Conservation (phyloP, 1,140 invertebrate species). For the Apolygus lucorum region DNA sequence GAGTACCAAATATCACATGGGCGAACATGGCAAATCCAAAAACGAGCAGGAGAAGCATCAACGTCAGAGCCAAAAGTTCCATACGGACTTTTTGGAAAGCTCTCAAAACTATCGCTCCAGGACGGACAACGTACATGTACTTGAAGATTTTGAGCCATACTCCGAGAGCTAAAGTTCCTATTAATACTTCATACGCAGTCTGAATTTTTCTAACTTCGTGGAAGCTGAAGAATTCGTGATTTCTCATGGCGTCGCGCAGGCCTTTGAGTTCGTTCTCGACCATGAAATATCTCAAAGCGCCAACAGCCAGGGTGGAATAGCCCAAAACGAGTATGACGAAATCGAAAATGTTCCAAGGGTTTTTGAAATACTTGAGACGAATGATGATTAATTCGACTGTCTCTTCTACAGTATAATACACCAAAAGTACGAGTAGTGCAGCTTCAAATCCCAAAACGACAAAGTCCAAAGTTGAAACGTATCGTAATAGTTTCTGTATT, state of each 20-base stretch:
- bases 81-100: constrained; percentile 1
- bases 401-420: constrained; percentile 61
- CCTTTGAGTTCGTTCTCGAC: neutral
- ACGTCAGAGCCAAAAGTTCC: constrained; percentile 44
- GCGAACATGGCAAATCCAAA: constrained; percentile 67
- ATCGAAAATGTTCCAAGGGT: neutral
- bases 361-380: neutral
- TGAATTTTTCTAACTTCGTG: constrained; percentile 19
- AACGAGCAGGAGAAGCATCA: constrained; percentile 78
- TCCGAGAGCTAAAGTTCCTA: neutral
- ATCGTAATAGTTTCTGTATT: constrained; percentile 46
- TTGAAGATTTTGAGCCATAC: constrained; percentile 11
- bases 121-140: constrained; percentile 47
- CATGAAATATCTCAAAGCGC: neutral
- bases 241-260: constrained; percentile 13
- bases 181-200: neutral
- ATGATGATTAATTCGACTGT: constrained; percentile 47
- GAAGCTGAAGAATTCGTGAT: constrained; percentile 15
- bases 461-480: constrained; percentile 38
- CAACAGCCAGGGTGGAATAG: neutral
- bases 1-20: constrained; percentile 59
- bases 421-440: constrained; percentile 50
- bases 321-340: neutral
- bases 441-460: constrained; percentile 52
- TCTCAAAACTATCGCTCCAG: constrained; percentile 44